phyloP scores from a whole-genome alignment of 1,140 invertebrate genomes.

The Drosophila sechellia region DNA sequence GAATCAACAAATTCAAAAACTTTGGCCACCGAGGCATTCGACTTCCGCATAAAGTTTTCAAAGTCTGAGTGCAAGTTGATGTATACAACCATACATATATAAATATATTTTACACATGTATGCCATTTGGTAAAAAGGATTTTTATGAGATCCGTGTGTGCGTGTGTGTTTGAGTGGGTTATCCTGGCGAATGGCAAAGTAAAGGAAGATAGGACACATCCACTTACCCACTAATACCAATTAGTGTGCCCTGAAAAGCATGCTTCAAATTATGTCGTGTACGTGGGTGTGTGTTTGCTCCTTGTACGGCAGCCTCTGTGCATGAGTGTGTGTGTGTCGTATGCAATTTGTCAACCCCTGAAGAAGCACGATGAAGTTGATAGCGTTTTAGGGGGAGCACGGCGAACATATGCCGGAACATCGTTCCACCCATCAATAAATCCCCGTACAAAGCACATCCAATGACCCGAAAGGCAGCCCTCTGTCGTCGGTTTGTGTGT shows the following conservation, averaged over 20 bases:
- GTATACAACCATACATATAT: background rate
- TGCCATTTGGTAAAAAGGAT: slow-evolving; percentile 48
- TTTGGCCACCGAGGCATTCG: slow-evolving; percentile 17
- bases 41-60: slow-evolving; percentile 29
- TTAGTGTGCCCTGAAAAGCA: slow-evolving; percentile 71
- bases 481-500: background rate
- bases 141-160: slow-evolving; percentile 33
- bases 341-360: slow-evolving; percentile 74
- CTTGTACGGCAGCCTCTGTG: slow-evolving; percentile 21
- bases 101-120: slow-evolving; percentile 1
- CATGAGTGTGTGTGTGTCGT: slow-evolving; percentile 35
- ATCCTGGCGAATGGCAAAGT: slow-evolving; percentile 20
- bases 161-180: slow-evolving; percentile 38
- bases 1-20: slow-evolving; percentile 35
- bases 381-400: slow-evolving; percentile 18
- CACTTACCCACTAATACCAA: slow-evolving; percentile 75
- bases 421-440: slow-evolving; percentile 36
- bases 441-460: slow-evolving; percentile 35
- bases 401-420: slow-evolving; percentile 62
- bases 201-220: slow-evolving; percentile 62
- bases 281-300: slow-evolving; percentile 24
- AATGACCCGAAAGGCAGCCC: slow-evolving; percentile 32
- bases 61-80: background rate
- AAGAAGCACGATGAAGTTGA: slow-evolving; percentile 32
- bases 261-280: slow-evolving; percentile 70